These are phyloP conservation scores for Cynaeus angustus DNA, from an alignment of 2,888 invertebrate genomes.

Conservation along the genomic window DNA sequence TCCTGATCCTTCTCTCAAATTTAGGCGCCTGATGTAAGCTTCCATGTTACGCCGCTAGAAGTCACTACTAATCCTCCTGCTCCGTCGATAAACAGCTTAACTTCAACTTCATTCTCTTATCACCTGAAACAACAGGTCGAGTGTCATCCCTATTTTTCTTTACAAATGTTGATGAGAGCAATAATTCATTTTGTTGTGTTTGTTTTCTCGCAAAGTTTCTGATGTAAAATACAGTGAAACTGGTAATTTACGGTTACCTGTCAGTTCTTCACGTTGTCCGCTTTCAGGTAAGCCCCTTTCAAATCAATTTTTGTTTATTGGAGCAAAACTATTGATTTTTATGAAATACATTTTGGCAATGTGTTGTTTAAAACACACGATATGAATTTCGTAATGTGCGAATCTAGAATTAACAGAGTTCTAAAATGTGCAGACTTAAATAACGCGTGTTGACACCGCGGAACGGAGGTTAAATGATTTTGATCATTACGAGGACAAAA, in stretches of 20 bases:
- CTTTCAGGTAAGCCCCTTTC: conserved; percentile 31
- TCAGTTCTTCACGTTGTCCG: conserved; percentile 40
- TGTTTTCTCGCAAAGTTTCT: conserved; percentile 28
- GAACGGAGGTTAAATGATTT: conserved; percentile 53
- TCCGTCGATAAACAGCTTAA: conserved; percentile 4
- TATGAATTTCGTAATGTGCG: background rate
- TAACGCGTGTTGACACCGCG: conserved; percentile 44
- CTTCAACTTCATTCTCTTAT: conserved; percentile 17
- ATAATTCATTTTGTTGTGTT: conserved; percentile 7
- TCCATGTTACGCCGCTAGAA: background rate
- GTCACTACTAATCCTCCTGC: background rate
- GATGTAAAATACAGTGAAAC: conserved; percentile 28
- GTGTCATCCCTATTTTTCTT: conserved; percentile 33
- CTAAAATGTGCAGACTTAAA: conserved; percentile 30
- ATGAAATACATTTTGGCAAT: conserved; percentile 20
- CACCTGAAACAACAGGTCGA: conserved; percentile 40
- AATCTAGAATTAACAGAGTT: conserved; percentile 10
- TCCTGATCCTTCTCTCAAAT: too few relatives aligned
- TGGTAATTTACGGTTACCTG: conserved; percentile 25
- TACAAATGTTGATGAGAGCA: conserved; percentile 28
- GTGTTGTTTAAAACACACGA: conserved; percentile 7
- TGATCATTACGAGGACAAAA: conserved; percentile 51
- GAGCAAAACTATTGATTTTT: conserved; percentile 43
- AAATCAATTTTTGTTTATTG: conserved; percentile 38
- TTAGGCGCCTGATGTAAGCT: background rate